A percentile compares a stretch with the other conserved stretches of the same genome.
Evolutionary conservation across 2,797 vertebrate species (phyloP).

Genomic region (Platalea minor): DNA sequence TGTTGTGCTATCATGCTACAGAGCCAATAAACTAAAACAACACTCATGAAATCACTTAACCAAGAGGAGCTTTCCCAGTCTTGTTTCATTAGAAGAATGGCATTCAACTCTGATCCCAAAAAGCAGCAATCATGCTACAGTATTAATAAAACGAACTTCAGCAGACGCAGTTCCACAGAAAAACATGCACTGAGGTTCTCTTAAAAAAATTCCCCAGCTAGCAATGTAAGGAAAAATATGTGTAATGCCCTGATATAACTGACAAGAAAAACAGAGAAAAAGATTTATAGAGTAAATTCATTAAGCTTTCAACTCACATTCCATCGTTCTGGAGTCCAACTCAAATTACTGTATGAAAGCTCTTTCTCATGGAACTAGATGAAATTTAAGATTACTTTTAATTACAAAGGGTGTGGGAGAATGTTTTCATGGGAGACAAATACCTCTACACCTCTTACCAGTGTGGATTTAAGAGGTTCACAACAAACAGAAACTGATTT

Average conservation of each 20-base stretch:
- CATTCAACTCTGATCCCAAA: slow-evolving; percentile 19
- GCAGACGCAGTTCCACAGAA: not conserved
- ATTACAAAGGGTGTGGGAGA: slow-evolving; percentile 74
- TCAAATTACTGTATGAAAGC: slow-evolving; percentile 68
- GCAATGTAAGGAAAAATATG: slow-evolving; percentile 57
- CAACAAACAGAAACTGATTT: slow-evolving; percentile 60
- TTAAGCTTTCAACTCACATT: slow-evolving; percentile 65
- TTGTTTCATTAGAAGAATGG: slow-evolving; percentile 37
- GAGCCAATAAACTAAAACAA: slow-evolving; percentile 54
- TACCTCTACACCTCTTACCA: slow-evolving; percentile 59
- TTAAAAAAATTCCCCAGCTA: slow-evolving; percentile 55
- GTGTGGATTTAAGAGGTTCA: slow-evolving; percentile 63
- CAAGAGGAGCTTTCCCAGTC: slow-evolving; percentile 52
- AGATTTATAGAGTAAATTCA: slow-evolving; percentile 70
- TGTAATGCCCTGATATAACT: slow-evolving; percentile 62
- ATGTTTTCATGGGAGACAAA: slow-evolving; percentile 71
- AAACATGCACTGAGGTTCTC: slow-evolving; percentile 32
- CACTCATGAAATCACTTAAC: slow-evolving; percentile 41
- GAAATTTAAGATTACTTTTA: slow-evolving; percentile 75
- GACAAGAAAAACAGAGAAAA: slow-evolving; percentile 66
- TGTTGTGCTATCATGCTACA: slow-evolving; percentile 2
- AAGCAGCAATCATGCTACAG: slow-evolving; percentile 14
- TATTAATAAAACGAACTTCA: slow-evolving; percentile 25
- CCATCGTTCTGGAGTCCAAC: slow-evolving; percentile 62
- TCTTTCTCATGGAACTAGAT: slow-evolving; percentile 69